Base-by-base conservation (phyloP, 30 jellyfish, hydroid and myxozoan species). In the Chrysaora quinquecirrha region DNA sequence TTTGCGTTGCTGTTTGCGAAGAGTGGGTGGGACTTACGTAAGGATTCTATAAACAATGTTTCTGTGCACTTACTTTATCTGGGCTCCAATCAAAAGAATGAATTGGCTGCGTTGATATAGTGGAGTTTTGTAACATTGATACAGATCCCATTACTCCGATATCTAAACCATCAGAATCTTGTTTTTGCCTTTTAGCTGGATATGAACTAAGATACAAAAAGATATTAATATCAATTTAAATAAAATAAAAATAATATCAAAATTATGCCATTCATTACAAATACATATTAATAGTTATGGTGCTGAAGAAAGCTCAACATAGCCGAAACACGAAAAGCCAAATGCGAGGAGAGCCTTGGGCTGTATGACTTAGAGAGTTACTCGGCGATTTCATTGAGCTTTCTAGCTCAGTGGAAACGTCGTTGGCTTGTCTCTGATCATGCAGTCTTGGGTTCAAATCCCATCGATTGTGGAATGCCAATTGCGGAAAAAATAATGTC, bases 81-180 rank as follows among this genome's bases (percentile, higher is more conserved):
- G 97, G 87, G 28, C 90, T 80, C 97, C 97, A 89, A 60, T 89
- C 97, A 67, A 89, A 89, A 0, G 97, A 89, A 34, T 89, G 95
- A 16, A 89, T 89, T 3, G 97, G 97, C 54, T 90, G 98, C 18
- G 96, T 76, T 64, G 98, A 84, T 22, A 90, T 50, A 3, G 94
- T 75, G 4, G 89, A 84, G 43, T 85, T 85, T 79, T 90, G 98
- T 3, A 90, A 66, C 86, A 76, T 58, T 24, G 86, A n/a, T 25
- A 84, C 20, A 23, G 94, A 62, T 16, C 98, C 98, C 94, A 90
- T 90, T 21, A 90, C 98, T 18, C 98, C 98, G 25, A 78, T 78
- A 47, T 78, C 95, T 58, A 84, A 35, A 2, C 96, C 96, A 70
- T 90, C 98, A 22, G 77, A 25, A 75, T 84, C 96, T 69, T 75